A percentile compares a stretch with the other conserved stretches of the same genome.
Evolutionary conservation across 2,113 vertebrate species (phyloP).

Genomic region (Typhlomys cinereus): DNA sequence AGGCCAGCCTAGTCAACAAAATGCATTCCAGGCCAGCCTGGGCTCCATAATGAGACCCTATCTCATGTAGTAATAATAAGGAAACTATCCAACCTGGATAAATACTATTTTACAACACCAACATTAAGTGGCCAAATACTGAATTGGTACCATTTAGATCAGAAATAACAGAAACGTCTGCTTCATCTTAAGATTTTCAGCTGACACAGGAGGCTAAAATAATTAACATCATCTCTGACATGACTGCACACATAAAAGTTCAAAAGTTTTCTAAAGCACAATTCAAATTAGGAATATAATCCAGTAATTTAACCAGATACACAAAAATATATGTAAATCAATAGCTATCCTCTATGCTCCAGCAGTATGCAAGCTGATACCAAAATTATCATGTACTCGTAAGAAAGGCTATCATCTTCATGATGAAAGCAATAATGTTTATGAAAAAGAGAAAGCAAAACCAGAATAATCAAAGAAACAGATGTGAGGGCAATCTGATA

Average conservation of each 20-base stretch:
- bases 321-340: conserved; percentile 3
- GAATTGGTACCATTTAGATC: conserved; percentile 14
- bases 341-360: not conserved
- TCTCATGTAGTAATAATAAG: too few relatives aligned
- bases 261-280: conserved; percentile 22
- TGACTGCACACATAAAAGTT: conserved; percentile 22
- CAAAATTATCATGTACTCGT: not conserved
- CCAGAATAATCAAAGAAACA: not conserved
- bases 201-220: conserved; percentile 9
- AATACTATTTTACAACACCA: conserved; percentile 37
- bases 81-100: not conserved
- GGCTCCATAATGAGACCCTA: too few relatives aligned
- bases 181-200: conserved; percentile 38
- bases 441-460: conserved; percentile 37
- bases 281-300: not conserved
- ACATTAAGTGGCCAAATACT: conserved; percentile 4
- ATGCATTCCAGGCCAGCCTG: too few relatives aligned
- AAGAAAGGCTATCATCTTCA: conserved; percentile 9
- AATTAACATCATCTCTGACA: conserved; percentile 12
- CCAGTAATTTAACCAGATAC: not conserved
- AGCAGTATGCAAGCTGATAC: not conserved
- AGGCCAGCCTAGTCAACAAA: too few relatives aligned
- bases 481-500: conserved; percentile 14
- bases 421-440: conserved; percentile 30
- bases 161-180: conserved; percentile 6